Base-by-base conservation (phyloP, 2,113 vertebrate genomes). In the Alectura lathami region DNA sequence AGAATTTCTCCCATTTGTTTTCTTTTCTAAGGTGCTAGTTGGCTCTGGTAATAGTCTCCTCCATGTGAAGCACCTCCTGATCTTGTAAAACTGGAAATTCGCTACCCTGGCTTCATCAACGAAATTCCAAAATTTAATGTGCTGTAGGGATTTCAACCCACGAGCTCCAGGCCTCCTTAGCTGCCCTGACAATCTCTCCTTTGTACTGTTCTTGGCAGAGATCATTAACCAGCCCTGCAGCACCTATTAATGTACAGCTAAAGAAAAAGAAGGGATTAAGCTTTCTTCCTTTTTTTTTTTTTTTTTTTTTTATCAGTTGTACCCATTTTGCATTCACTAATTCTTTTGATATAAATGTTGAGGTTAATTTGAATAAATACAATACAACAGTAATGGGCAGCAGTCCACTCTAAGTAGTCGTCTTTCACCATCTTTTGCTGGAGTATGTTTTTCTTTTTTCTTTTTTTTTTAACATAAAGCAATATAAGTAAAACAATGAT, bases 91-190 rank as follows among this genome's bases (percentile, higher is more conserved):
- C 43, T 60, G 45, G 20, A 88, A 92, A 54, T 94, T 91, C 1
- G 6, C 21, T 88, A 45, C 74, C 42, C n/a, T 9, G 62, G 11
- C 89, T 91, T 89, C n/a, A 1, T 47, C 53, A 84, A 66, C 67
- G 92, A 63, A 96, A 81, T 92, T 73, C 87, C 63, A 50, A 80
- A 88, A 73, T 89, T 93, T 48, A 82, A 12, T 63, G 27, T 64
- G 42, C 91, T 30, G 4, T 24, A 43, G 70, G 67, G 64, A 74
- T 93, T 96, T 95, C 56, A 84, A 32, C 66, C 54, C 60, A 7
- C 6, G 27, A 69, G 78, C 48, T 88, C 73, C 3, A 11, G 73
- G 45, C 36, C 57, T 82, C 69, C 36, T 51, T 40, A 83, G 42
- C 89, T 83, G 57, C 83, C 42, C 48, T 84, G 69, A 84, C 57